Conservation (phyloP, 2,113 vertebrate species). For the Alligator sinensis region DNA sequence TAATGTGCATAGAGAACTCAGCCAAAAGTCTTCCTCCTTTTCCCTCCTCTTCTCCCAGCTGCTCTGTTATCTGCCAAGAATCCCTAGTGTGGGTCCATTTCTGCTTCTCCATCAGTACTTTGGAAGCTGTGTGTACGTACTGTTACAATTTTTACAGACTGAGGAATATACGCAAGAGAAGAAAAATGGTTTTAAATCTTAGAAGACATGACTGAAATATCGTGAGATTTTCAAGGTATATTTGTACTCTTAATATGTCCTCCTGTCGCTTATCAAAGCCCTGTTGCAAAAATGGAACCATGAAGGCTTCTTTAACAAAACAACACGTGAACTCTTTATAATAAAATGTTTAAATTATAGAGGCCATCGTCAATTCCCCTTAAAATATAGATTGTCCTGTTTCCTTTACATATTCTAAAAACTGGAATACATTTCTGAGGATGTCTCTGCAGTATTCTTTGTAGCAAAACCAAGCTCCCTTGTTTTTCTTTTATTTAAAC, state of each 20-base stretch:
- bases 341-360: fast-evolving
- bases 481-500: not conserved
- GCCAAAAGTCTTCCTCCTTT: not conserved
- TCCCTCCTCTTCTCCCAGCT: not conserved
- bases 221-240: not conserved
- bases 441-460: not conserved
- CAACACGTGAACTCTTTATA: not conserved
- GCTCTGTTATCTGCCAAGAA: not conserved
- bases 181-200: not conserved
- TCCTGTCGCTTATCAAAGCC: not conserved
- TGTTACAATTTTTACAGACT: not conserved
- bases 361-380: not conserved
- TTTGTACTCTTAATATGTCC: not conserved
- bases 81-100: not conserved
- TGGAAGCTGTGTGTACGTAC: not conserved
- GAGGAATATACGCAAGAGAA: not conserved
- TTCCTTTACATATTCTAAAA: not conserved
- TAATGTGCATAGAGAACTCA: not conserved
- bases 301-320: not conserved
- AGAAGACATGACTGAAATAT: not conserved
- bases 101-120: not conserved
- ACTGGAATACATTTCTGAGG: not conserved
- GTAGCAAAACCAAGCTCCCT: not conserved
- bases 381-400: not conserved
- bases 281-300: fast-evolving